Evolutionary conservation across 1,140 invertebrate genomes (phyloP).

Genomic region (Arion vulgaris): DNA sequence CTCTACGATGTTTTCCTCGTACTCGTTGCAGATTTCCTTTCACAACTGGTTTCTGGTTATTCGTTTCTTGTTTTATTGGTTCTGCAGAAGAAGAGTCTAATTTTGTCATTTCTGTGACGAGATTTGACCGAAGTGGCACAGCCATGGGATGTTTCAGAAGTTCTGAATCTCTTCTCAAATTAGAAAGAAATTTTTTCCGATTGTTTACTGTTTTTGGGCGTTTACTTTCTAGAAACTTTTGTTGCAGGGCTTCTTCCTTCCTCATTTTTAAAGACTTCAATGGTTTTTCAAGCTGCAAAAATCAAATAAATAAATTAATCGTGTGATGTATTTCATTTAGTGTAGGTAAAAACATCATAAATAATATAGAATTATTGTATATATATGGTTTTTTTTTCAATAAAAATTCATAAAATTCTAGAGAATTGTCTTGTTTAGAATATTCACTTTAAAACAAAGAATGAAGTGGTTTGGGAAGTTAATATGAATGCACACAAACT

Average conservation of each 20-base stretch:
- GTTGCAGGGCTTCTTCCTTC: background rate
- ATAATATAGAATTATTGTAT: no score
- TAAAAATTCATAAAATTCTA: no score
- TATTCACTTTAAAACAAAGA: no score
- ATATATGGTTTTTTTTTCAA: no score
- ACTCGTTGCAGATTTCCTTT: background rate
- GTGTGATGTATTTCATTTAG: no score
- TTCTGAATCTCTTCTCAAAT: background rate
- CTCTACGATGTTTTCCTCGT: background rate
- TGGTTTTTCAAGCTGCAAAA: background rate
- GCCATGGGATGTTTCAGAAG: conserved; percentile 15
- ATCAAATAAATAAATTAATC: no score
- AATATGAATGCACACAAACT: no score
- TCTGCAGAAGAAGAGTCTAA: background rate
- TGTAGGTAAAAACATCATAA: no score
- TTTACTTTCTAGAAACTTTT: background rate
- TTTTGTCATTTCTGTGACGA: background rate
- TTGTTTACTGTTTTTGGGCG: background rate
- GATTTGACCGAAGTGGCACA: conserved; percentile 13
- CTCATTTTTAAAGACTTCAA: background rate
- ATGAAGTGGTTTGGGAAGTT: no score
- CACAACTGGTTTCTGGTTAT: background rate
- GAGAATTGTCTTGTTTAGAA: no score
- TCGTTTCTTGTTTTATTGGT: background rate
- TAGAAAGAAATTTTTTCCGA: background rate